Evolutionary conservation across 2,888 invertebrate genomes (phyloP), one percentile per base, ranked within the genome.

Genomic region (Ormyrus pomaceus): DNA sequence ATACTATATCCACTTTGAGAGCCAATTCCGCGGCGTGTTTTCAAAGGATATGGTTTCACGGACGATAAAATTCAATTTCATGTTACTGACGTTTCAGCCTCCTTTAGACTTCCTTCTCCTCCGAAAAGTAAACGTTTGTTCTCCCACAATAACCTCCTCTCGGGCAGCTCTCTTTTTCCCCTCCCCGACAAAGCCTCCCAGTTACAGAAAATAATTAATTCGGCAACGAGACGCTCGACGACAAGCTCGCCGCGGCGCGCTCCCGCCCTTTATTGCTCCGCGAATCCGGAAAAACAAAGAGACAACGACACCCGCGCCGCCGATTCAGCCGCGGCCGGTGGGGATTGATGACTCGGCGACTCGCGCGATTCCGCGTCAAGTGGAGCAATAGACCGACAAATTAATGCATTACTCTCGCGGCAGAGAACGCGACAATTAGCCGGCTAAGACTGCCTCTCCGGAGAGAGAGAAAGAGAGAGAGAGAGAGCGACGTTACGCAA

Each of bases 1-100:
- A 86, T 83, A 50, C 13, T 8, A 56, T 34, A 66, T 66, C 53
- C 6, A 34, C 34, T 45, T 34, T 9, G 6, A 64, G 2, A n/a
- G 13, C 19, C 50, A 34, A 8, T 11, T 68, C 9, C 53, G 68
- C 45, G 4, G n/a, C 45, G 7, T 48, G 5, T 48, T 59, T 58
- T 58, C n/a, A 51, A 68, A 55, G 51, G 53, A 55, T 19, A 19
- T 58, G n/a, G 19, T 58, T 58, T 58, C 48, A 13, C 50, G 70
- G 58, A 56, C 13, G 58, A 56, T 58, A 58, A 58, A 70, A 70
- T 70, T 70, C 56, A 70, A 70, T 58, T 53, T 50, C 58, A 7
- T 34, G 62, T 11, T 4, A 34, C 48, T 64, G 48, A 65, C 48
- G 34, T 34, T 34, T 4, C 34, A 34, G 34, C 34, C 34, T 34